Base-by-base conservation (phyloP, 2,888 invertebrate species). In the Machimus atricapillus region DNA sequence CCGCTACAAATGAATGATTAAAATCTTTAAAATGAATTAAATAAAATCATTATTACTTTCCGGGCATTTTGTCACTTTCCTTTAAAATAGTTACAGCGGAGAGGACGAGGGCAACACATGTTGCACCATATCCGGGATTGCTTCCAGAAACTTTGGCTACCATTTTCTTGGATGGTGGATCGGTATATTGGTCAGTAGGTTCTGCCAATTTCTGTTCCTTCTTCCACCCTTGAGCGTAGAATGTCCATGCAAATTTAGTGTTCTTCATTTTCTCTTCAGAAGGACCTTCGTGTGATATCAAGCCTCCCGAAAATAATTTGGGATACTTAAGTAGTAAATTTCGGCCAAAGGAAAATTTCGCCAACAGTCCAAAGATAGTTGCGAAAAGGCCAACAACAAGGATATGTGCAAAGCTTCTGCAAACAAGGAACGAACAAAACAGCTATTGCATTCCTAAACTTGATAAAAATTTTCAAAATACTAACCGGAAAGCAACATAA, bases 171-270 rank as follows among this genome's bases (percentile, higher is more conserved):
- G 95, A 94, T 0, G 96, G 96, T 16, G 94, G 93, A 16, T 93
- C 93, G 3, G 89, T 90, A 79, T 90, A 91, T 87, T 91, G 90
- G 89, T 92, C 95, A 34, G 94, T 93, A 46, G 94, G 92, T 88
- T 95, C 94, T 0, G 93, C 90, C 77, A 94, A 91, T 85, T 94
- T 94, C 52, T 95, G 94, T 43, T 90, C 94, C 37, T 93, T 92
- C 1, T 93, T 93, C 97, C 98, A 98, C 0, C 98, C 98, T 88
- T 94, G 93, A 0, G 97, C 98, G 89, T 94, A 93, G 90, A 98
- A 94, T 43, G 95, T 95, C 88, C 97, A 93, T 2, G 92, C 92
- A 90, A 97, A 97, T 27, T 93, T 92, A 0, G 94, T 92, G 14
- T 94, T 94, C 85, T 95, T 93, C 91, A 95, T 94, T 1, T 93